Base-by-base conservation (phyloP, 1,140 invertebrate species). In the Schlechtendalia chinensis region DNA sequence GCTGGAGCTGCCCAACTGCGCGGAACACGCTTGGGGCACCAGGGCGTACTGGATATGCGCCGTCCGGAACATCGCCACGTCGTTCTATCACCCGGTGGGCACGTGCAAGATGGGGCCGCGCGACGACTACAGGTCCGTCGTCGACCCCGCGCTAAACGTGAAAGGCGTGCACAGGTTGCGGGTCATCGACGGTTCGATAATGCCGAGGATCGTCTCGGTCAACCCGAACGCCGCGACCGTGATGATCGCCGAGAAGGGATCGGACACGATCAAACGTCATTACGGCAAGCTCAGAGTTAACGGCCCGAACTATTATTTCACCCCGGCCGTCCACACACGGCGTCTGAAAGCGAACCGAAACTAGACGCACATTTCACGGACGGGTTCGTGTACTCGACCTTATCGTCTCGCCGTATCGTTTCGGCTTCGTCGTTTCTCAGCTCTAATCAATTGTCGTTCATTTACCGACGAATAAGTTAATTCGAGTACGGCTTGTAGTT, bases 211-310 rank as follows among this genome's bases (percentile, higher is more conserved):
- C 19, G 83, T 84, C 5, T 84, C 84, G 4, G 85, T 85, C 10
- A 86, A 86, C 77, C 82, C 82, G 5, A 87, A 85, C 79, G 58
- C 79, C 5, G 86, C 88, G 12, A 83, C 86, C 27, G 86, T 89
- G 82, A 90, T 90, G 89, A 88, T 90, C 81, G 89, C 85, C 5
- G 89, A 90, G 82, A 87, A 88, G 84, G 88, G 84, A 0, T 86
- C 88, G 2, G 88, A 89, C 83, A 85, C 89, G 5, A 89, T 90
- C 50, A 79, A 79, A 61, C 6, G 11, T 14, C 27, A 19, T 89
- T 89, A 82, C 83, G 88, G 63, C 16, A 79, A 79, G 5, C n/a
- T 22, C 12, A n/a, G n/a, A n/a, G n/a, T 16, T 54, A 53, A n/a
- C 8, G 32, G 8, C 3, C 32, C 32, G 32, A 3, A 8, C 3